phyloP scores from a whole-genome alignment of 2,888 invertebrate species.

The Tillus elongatus region DNA sequence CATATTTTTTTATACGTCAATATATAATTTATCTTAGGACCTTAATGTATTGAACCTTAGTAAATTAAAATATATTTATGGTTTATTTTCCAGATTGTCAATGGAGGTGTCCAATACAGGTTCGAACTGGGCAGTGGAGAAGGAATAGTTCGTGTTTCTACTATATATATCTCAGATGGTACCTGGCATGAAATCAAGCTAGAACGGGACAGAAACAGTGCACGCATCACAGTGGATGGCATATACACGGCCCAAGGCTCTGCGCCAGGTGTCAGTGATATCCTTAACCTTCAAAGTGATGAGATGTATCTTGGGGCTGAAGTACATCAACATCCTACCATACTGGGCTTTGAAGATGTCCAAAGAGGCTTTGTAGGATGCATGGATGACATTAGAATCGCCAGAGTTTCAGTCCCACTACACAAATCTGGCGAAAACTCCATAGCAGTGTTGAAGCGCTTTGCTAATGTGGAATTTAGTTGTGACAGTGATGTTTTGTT shows the following conservation, averaged over 20 bases:
- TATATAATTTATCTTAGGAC: no score
- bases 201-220: constrained; percentile 72
- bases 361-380: constrained; percentile 76
- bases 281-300: constrained; percentile 76
- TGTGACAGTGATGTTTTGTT: constrained; percentile 53
- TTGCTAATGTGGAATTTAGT: constrained; percentile 62
- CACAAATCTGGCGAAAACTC: constrained; percentile 57
- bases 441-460: constrained; percentile 55
- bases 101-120: constrained; percentile 80
- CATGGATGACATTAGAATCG: constrained; percentile 76
- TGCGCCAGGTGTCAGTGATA: constrained; percentile 71
- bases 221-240: constrained; percentile 70
- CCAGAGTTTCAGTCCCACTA: constrained; percentile 65
- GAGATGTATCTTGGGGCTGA: constrained; percentile 80
- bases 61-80: no score
- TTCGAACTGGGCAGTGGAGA: constrained; percentile 91
- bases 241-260: constrained; percentile 63
- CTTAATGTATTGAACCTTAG: no score
- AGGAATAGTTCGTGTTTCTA: constrained; percentile 68
- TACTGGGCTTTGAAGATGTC: constrained; percentile 62
- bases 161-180: constrained; percentile 72
- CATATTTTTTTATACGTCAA: no score
- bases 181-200: constrained; percentile 74
- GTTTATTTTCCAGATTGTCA: constrained; percentile 49
- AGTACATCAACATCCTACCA: constrained; percentile 65